These are phyloP conservation scores for Polyommatus icarus DNA, from an alignment of 2,888 invertebrate genomes.

Conservation along the genomic window DNA sequence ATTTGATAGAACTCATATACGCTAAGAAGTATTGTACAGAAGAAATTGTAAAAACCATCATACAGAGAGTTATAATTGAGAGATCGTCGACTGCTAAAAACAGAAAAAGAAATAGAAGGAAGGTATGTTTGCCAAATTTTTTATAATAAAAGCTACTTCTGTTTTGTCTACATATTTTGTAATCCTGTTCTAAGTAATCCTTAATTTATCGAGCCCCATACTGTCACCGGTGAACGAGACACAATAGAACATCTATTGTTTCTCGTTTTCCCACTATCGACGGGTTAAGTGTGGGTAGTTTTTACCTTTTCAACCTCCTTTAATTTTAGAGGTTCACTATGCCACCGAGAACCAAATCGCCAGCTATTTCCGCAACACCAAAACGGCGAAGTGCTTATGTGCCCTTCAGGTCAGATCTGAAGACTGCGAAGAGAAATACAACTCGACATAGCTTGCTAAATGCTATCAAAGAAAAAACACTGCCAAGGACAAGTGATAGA, in stretches of 20 bases:
- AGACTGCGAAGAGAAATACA: slow-evolving; percentile 41
- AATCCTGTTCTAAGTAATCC: too few relatives aligned
- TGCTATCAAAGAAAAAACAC: slow-evolving; percentile 33
- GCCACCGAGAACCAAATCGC: slow-evolving; percentile 45
- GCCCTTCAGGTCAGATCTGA: slow-evolving; percentile 47
- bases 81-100: slow-evolving; percentile 46
- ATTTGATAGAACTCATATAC: slow-evolving; percentile 59
- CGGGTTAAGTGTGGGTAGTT: background rate
- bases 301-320: too few relatives aligned
- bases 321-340: background rate
- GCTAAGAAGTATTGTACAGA: slow-evolving; percentile 53
- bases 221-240: too few relatives aligned
- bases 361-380: slow-evolving; percentile 55
- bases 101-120: slow-evolving; percentile 45
- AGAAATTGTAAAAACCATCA: slow-evolving; percentile 50
- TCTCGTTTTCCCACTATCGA: too few relatives aligned
- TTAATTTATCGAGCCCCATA: too few relatives aligned
- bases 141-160: too few relatives aligned
- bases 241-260: too few relatives aligned
- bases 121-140: slow-evolving; percentile 36
- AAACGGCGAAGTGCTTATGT: slow-evolving; percentile 45
- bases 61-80: slow-evolving; percentile 53
- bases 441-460: slow-evolving; percentile 39
- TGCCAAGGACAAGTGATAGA: slow-evolving; percentile 48
- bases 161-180: too few relatives aligned